Evolutionary conservation across 2,888 invertebrate species (phyloP).

Genomic region (Melolontha melolontha): DNA sequence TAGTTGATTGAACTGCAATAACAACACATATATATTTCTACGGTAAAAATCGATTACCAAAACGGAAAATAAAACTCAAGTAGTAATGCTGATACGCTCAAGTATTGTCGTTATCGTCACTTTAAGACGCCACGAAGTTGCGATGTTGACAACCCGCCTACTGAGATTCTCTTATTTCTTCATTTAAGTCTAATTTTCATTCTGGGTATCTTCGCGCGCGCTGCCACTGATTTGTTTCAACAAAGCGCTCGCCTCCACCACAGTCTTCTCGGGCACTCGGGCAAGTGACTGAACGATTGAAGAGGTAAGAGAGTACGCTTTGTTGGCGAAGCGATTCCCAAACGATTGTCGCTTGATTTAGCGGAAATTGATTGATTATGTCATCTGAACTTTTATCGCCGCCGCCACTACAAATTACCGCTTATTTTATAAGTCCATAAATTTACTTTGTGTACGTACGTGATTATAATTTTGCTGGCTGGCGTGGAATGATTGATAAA

Average conservation of each 20-base stretch:
- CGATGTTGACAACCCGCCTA: conserved; percentile 35
- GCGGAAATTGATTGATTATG: conserved; percentile 35
- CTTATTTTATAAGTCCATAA: conserved; percentile 9
- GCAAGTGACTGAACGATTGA: conserved; percentile 18
- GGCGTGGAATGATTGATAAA: not conserved
- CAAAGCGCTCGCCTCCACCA: conserved; percentile 5
- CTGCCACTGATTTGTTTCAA: conserved; percentile 35
- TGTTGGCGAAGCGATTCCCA: conserved; percentile 8
- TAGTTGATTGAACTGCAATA: too few species aligned
- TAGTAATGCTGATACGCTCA: not conserved
- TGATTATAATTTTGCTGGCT: too few species aligned
- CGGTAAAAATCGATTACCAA: too few species aligned
- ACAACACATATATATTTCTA: too few species aligned
- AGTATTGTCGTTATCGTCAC: conserved; percentile 38
- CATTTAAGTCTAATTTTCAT: conserved; percentile 39
- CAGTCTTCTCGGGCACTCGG: not conserved
- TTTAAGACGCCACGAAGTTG: conserved; percentile 24
- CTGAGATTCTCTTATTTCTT: conserved; percentile 36
- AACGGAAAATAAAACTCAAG: too few species aligned
- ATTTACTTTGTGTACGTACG: too few species aligned
- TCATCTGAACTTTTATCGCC: conserved; percentile 19
- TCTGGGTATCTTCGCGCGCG: conserved; percentile 32
- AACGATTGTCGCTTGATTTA: conserved; percentile 26
- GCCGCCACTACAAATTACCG: conserved; percentile 4
- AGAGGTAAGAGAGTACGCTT: conserved; percentile 11